Evolutionary conservation across 1,140 invertebrate genomes (phyloP).

Genomic region (Hetaerina americana): DNA sequence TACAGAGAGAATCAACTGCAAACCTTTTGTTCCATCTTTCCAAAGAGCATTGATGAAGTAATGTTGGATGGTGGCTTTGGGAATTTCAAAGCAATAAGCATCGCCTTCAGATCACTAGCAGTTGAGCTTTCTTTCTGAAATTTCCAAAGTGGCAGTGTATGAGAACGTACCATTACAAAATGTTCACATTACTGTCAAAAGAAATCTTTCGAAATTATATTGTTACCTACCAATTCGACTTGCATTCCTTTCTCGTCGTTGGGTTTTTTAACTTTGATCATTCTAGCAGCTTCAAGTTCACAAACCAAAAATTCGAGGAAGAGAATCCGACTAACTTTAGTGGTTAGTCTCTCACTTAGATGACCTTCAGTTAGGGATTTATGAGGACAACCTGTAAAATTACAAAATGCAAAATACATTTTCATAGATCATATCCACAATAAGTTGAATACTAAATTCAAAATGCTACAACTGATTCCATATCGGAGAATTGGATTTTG

Average conservation of each 20-base stretch:
- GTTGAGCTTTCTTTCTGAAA: constrained; percentile 64
- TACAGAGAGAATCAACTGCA: too few relatives aligned
- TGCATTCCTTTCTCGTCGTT: constrained; percentile 30
- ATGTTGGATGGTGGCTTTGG: constrained; percentile 76
- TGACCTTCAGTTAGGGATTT: constrained; percentile 45
- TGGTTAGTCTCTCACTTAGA: constrained; percentile 51
- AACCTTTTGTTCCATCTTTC: constrained; percentile 57
- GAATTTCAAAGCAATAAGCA: constrained; percentile 63
- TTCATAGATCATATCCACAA: too few relatives aligned
- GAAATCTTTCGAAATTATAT: constrained; percentile 8
- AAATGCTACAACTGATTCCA: too few relatives aligned
- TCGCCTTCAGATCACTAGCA: constrained; percentile 59
- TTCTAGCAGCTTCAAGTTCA: constrained; percentile 69
- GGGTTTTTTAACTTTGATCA: constrained; percentile 50
- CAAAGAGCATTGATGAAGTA: constrained; percentile 57
- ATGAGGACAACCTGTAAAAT: constrained; percentile 53
- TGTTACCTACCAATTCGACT: constrained; percentile 32
- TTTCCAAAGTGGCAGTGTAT: constrained; percentile 15
- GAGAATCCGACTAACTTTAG: constrained; percentile 44
- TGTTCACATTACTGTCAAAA: constrained; percentile 8
- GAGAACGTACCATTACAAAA: not conserved
- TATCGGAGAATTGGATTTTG: too few relatives aligned
- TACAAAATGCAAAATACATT: constrained; percentile 11
- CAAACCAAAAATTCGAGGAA: constrained; percentile 66
- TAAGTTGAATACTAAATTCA: too few relatives aligned